Evolutionary conservation across 2,797 vertebrate genomes (phyloP), one percentile per base, ranked within the genome.

Genomic region (Anabacerthia variegaticeps): DNA sequence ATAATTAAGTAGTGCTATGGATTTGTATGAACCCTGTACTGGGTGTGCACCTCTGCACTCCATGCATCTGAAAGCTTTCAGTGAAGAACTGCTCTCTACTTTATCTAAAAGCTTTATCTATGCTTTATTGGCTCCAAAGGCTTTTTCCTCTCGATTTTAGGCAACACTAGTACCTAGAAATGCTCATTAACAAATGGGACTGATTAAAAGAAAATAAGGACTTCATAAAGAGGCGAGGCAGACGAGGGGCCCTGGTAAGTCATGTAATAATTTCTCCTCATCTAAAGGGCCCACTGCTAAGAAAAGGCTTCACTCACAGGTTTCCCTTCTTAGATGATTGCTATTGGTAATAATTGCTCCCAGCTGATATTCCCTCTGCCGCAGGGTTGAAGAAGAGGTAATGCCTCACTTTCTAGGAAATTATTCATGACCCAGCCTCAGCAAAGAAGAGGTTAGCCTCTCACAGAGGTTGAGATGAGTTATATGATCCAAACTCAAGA

Each of bases 361-460:
- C 20, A 58, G 86, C 0, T 77, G 61, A 91, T 83, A 91, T 19
- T 89, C 85, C 79, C 87, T 59, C 52, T 80, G 91, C 66, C 89
- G 46, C 76, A 74, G 65, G 76, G 91, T 46, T 94, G 85, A 83
- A 88, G 61, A 85, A 92, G 79, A 95, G 91, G 93, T 88, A 93
- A 96, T 88, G 80, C 88, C 63, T 93, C 89, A 32, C 80, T 90
- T 95, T 92, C 85, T 63, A 88, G 91, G 93, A 95, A 95, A 96
- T 94, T 92, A 96, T 94, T 96, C 93, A 91, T 94, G 85, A 92
- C 44, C 78, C 34, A 75, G 79, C 92, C 68, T 84, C 76, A 78
- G 39, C 30, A 58, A 89, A 91, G 92, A 85, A 62, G 82, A 91
- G 78, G 91, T 79, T 89, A 82, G 78, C 58, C 81, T 93, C 81